Conservation (phyloP, 2,113 vertebrate genomes). For the Cathartes aura region DNA sequence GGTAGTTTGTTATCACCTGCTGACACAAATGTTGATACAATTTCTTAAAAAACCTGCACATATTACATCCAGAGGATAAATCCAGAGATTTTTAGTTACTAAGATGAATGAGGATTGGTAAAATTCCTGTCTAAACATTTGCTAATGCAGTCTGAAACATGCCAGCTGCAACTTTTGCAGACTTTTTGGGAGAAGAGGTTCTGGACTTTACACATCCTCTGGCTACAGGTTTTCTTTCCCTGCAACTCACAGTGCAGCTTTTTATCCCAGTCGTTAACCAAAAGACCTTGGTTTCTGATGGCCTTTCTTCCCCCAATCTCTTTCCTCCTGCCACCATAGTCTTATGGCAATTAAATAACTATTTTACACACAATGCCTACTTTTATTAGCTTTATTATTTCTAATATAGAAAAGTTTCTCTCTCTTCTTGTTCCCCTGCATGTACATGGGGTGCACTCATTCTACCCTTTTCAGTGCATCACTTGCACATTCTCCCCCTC, state of each 20-base stretch:
- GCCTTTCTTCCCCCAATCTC: neutral
- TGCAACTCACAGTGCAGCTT: neutral
- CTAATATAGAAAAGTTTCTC: neutral
- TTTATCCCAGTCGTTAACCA: neutral
- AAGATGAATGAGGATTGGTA: neutral
- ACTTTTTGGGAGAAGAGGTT: neutral
- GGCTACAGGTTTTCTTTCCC: neutral
- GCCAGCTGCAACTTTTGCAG: neutral
- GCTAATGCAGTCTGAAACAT: neutral
- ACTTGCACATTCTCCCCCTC: neutral
- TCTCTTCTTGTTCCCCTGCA: neutral
- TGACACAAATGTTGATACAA: neutral
- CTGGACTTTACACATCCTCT: neutral
- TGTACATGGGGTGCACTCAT: fast-evolving
- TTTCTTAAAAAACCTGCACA: neutral
- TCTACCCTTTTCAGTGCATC: neutral
- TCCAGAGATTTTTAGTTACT: neutral
- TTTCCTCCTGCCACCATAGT: neutral
- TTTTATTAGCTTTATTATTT: neutral
- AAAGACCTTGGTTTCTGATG: neutral
- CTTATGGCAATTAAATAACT: neutral
- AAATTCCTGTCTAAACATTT: neutral
- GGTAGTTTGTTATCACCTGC: neutral
- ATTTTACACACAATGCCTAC: neutral
- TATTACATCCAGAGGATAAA: neutral